These are phyloP conservation scores for Nephrotoma appendiculata DNA, from an alignment of 2,888 invertebrate genomes.

Conservation along the genomic window DNA sequence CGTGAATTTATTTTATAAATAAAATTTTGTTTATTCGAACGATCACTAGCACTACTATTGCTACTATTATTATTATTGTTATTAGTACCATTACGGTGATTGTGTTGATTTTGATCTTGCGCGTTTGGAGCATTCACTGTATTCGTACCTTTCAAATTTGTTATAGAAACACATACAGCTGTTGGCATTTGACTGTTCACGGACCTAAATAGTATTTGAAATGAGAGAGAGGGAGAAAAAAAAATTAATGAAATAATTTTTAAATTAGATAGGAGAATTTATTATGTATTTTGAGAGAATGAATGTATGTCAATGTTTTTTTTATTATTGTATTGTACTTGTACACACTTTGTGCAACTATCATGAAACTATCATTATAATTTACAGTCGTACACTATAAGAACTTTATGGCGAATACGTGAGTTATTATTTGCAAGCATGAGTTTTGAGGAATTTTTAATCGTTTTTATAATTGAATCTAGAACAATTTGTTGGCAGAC, in stretches of 20 bases:
- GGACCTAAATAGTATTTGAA: background rate
- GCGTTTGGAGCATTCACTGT: background rate
- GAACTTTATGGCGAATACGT: no score
- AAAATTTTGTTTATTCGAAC: slow-evolving; percentile 2
- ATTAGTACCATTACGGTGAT: background rate
- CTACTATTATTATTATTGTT: no score
- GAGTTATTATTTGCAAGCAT: no score
- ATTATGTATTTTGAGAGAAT: background rate
- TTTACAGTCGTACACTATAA: no score
- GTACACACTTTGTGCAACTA: background rate
- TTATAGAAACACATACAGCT: slow-evolving; percentile 1
- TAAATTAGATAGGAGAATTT: background rate
- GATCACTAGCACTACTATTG: background rate
- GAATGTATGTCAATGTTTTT: background rate
- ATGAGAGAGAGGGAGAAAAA: background rate
- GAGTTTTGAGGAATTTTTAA: no score
- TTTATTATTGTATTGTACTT: no score
- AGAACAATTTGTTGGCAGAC: no score
- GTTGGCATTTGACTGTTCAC: background rate
- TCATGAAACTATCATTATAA: background rate
- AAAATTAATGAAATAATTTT: background rate
- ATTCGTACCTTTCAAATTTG: background rate
- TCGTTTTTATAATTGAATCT: no score
- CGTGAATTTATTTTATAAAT: background rate
- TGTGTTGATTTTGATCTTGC: background rate